phyloP scores from a whole-genome alignment of 2,888 invertebrate genomes.

The Scaptomyza flava region DNA sequence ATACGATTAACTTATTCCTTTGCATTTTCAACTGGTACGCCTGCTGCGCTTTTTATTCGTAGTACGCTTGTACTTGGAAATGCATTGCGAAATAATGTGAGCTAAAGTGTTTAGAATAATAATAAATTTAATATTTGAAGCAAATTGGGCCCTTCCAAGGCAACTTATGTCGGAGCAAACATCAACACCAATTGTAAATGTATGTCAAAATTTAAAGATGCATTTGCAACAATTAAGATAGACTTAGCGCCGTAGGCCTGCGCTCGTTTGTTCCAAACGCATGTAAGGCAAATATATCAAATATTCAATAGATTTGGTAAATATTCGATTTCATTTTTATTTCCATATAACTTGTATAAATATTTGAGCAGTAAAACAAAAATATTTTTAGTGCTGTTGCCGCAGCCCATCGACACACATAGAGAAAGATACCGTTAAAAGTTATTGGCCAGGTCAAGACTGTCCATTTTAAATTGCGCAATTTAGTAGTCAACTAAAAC shows the following conservation, averaged over 20 bases:
- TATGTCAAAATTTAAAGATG: too few relatives aligned
- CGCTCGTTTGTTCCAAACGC: too few relatives aligned
- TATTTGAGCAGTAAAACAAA: not conserved
- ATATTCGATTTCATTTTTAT: too few relatives aligned
- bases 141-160: too few relatives aligned
- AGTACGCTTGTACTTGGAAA: not conserved
- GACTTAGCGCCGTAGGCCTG: too few relatives aligned
- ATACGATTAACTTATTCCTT: not conserved
- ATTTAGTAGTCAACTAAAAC: conserved; percentile 61
- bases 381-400: not conserved
- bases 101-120: too few relatives aligned
- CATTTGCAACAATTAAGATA: too few relatives aligned
- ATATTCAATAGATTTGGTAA: too few relatives aligned
- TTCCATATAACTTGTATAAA: not conserved
- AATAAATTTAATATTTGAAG: too few relatives aligned
- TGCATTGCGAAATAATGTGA: not conserved
- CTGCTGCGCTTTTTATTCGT: not conserved
- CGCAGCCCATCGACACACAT: not conserved
- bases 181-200: too few relatives aligned
- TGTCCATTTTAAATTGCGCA: conserved; percentile 18
- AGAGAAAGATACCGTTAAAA: not conserved
- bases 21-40: not conserved
- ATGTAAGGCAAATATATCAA: too few relatives aligned
- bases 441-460: conserved; percentile 5
- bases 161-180: too few relatives aligned